Percentiles rank a stretch among this genome's conserved stretches.
Evolutionary conservation across 2,797 vertebrate genomes (phyloP).

Genomic region (Sebastes wilsoni): DNA sequence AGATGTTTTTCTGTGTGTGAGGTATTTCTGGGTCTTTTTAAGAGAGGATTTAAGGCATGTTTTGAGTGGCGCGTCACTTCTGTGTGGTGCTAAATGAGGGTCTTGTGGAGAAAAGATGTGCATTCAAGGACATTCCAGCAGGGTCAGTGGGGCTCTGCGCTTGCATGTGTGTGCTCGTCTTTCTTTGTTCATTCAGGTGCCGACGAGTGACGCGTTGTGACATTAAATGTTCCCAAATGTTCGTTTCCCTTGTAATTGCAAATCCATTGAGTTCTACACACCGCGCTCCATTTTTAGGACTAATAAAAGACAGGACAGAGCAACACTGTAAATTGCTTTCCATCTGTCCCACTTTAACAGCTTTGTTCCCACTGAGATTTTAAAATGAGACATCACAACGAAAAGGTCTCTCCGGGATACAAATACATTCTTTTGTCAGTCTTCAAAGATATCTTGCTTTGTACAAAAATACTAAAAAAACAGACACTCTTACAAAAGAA

Average conservation of each 20-base stretch:
- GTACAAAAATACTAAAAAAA: background rate
- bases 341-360: constrained; percentile 62
- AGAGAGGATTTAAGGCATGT: constrained; percentile 42
- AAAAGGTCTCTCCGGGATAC: constrained; percentile 17
- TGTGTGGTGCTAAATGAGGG: constrained; percentile 3
- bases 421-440: constrained; percentile 5
- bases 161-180: background rate
- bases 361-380: constrained; percentile 53
- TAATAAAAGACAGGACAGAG: constrained; percentile 58
- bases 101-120: constrained; percentile 21
- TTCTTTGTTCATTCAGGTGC: constrained; percentile 38
- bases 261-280: constrained; percentile 38
- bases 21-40: constrained; percentile 20
- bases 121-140: constrained; percentile 53
- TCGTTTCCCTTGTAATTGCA: constrained; percentile 16
- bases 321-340: constrained; percentile 58
- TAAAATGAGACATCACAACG: constrained; percentile 47
- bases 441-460: background rate
- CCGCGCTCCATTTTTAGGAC: constrained; percentile 44
- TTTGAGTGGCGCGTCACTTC: constrained; percentile 50
- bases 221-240: constrained; percentile 39
- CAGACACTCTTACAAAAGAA: background rate
- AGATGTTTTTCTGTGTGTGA: constrained; percentile 40
- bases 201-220: constrained; percentile 6
- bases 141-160: constrained; percentile 10